Base-by-base conservation (phyloP, 2,113 vertebrate species). In the Setophaga petechia region DNA sequence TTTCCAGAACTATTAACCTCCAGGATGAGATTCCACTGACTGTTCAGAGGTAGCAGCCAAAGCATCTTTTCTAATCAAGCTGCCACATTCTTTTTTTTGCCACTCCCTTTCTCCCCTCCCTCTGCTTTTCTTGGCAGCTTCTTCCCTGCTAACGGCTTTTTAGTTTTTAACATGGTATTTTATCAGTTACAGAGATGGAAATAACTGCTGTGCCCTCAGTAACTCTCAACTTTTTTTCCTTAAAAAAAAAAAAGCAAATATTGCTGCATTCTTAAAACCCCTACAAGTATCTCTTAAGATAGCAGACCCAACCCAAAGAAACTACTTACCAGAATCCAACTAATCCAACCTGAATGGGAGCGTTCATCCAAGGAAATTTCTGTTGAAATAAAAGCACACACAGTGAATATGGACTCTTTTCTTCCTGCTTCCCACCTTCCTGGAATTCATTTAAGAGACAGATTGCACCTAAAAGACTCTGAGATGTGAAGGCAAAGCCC, bases 321-420 rank as follows among this genome's bases (percentile, higher is more conserved):
- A 31, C 31, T 25, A 90, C 96, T 93, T 97, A 99, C 99, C 99
- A 99, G 97, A 99, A 98, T 96, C 99, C 99, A 58, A 99, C 99
- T 97, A 99, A 95, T 93, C 98, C 98, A 84, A 99, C 99, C 97
- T 99, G 99, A 98, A 99, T 99, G 51, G 99, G 99, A 68, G 99
- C 99, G n/a, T 97, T 99, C 99, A 99, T 99, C 99, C 99, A 99
- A 10, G 99, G 99, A 95, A 99, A 99, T 91, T 97, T 98, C 99
- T 97, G 97, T 98, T 39, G 88, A 91, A 96, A 81, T 11, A 79
- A 82, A 95, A 92, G 4, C 5, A 0, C 5, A 61, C 15, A 41
- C 9, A 43, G 58, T 97, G n/a, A 97, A 33, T 9, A 51, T 8
- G 22, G 18, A 37, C n/a, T 35, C 22, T 62, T 87, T 76, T 35